Evolutionary conservation across 2,797 vertebrate species (phyloP), one percentile per base, ranked within the genome.

Genomic region (Xyrichtys novacula): DNA sequence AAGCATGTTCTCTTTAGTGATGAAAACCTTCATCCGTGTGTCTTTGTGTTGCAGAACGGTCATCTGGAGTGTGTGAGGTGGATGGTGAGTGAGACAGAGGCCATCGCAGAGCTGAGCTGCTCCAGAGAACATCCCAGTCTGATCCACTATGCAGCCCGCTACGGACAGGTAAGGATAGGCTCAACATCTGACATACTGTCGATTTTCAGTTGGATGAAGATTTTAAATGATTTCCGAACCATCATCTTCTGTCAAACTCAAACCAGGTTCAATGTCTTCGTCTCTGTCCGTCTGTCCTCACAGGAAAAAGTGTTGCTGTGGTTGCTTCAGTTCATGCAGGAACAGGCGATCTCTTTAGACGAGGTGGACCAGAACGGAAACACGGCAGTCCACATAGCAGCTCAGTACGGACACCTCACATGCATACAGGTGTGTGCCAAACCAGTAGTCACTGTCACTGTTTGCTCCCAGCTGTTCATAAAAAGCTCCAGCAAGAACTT

Each of bases 241-340:
- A n/a, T n/a, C n/a, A n/a, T n/a, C n/a, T n/a, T n/a, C n/a, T n/a
- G n/a, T n/a, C n/a, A n/a, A n/a, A n/a, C n/a, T n/a, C n/a, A n/a
- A n/a, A n/a, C n/a, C n/a, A n/a, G n/a, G n/a, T n/a, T 16, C 8
- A 29, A 2, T 43, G 8, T 43, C 40, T 20, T 2, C 3, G 5
- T 49, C 3, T 48, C 25, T 48, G 22, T 48, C 15, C 58, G 4
- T 47, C 7, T 50, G 29, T 63, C 10, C 26, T 20, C 65, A 0
- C 76, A 99, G 97, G 97, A 99, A 88, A 97, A 97, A 78, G 97
- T 98, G 14, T 91, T 99, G 85, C 85, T 99, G 48, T 99, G 98
- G 98, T 88, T 99, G 89, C 96, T 99, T 42, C 98, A 99, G 87
- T 98, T 98, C 90, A 99, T 99, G 98, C 98, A 99, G 92, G 98